Base-by-base conservation (phyloP, 2,888 invertebrate species). In the Agrochola lota region DNA sequence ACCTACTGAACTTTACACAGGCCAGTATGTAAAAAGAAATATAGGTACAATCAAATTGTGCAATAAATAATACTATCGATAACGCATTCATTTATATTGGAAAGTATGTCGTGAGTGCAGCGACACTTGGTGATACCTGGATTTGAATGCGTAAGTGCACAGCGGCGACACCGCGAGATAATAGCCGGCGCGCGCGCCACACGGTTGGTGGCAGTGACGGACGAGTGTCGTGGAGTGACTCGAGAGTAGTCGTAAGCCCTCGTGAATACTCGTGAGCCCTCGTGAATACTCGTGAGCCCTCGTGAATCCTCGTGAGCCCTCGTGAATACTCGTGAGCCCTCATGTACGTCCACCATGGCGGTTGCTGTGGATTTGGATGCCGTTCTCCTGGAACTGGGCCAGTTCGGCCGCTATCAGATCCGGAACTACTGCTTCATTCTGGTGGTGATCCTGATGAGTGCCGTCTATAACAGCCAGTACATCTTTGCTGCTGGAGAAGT, bases 401-500 rank as follows among this genome's bases (percentile, higher is more conserved):
- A 94, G 88, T 95, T 96, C 88, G 97, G 97, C 4, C 93, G 93
- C 71, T 97, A 94, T 88, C 97, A 97, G 92, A 84, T 94, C 26
- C 89, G 90, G 69, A 95, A 93, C 80, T 97, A 95, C 86, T 86
- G 91, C 62, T 91, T 96, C 71, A 94, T 97, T 46, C 92, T 97
- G 71, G 43, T 97, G 59, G 95, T 97, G 7, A 93, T 97, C 20
- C 81, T 97, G 77, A 94, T 96, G 84, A 93, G 95, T 68, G 97
- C 97, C 1, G 90, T 96, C 46, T 96, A 95, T 85, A 95, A 94
- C 78, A 92, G 95, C 46, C 95, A 96, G 85, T 97, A 97, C 81
- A 94, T 97, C 67, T 97, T 97, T 86, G 95, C 96, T 2, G 97
- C 97, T 5, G 96, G 94, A 5, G 93, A 94, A 66, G 89, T 96